These are phyloP conservation scores for Limosa lapponica DNA, from an alignment of 2,797 vertebrate genomes.

Conservation along the genomic window DNA sequence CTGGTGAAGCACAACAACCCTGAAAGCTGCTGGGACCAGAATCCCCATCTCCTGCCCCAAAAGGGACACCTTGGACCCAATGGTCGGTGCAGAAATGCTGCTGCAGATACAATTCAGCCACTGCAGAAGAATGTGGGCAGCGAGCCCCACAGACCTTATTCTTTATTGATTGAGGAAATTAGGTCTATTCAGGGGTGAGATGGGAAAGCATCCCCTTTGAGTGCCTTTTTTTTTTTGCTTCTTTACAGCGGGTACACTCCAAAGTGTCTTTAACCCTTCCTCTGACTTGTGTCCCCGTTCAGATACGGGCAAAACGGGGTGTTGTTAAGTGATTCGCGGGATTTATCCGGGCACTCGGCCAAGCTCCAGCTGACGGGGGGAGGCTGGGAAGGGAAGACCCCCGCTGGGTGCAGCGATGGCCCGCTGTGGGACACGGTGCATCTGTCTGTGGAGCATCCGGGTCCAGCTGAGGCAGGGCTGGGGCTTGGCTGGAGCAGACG, in stretches of 20 bases:
- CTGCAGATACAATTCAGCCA: no score
- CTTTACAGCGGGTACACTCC: neutral
- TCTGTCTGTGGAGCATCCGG: neutral
- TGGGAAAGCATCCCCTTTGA: neutral
- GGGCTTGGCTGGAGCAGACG: neutral
- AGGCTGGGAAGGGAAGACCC: conserved; percentile 1
- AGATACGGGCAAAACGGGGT: neutral
- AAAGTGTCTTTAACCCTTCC: neutral
- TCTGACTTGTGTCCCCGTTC: neutral
- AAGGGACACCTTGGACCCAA: no score
- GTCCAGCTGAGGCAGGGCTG: neutral
- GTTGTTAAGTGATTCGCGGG: neutral
- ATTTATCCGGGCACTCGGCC: neutral
- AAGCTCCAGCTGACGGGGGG: neutral
- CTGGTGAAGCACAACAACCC: no score
- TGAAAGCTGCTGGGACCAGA: no score
- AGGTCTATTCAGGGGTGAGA: neutral
- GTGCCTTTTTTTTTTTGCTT: neutral
- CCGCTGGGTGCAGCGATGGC: neutral
- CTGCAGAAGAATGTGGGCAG: neutral
- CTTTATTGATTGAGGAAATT: neutral
- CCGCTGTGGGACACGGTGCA: accelerated
- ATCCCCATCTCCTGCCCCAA: no score
- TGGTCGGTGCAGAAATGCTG: no score
- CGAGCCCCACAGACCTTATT: neutral